Conservation (phyloP, 35 echinoderm and acorn worm genomes). For the Lytechinus pictus region DNA sequence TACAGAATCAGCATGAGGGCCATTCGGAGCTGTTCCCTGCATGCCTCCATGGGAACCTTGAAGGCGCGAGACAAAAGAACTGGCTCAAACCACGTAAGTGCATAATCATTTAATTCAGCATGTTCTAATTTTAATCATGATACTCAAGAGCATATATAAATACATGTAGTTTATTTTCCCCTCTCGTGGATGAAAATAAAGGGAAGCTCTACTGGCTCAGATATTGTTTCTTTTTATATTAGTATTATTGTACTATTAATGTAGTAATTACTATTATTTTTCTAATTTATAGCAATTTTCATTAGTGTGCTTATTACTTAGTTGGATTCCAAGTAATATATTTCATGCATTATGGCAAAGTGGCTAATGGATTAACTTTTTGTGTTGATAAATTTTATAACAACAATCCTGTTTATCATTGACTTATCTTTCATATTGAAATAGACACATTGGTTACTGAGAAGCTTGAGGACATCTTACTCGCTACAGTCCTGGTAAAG, state of each 20-base stretch:
- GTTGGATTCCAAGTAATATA: too few species aligned
- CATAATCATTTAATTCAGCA: neutral
- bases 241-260: too few species aligned
- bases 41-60: conserved; percentile 53
- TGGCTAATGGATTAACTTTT: neutral
- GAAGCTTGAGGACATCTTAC: conserved; percentile 53
- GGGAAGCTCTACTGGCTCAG: neutral
- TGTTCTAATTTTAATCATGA: neutral
- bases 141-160: neutral
- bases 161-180: too few species aligned
- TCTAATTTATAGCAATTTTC: too few species aligned
- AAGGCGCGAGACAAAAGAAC: conserved; percentile 61
- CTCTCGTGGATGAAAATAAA: neutral
- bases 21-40: conserved; percentile 33
- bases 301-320: too few species aligned
- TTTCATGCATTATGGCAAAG: too few species aligned
- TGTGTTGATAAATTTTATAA: neutral
- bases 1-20: conserved; percentile 54
- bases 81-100: conserved; percentile 57
- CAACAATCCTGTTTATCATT: neutral
- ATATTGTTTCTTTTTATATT: neutral
- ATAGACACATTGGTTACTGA: conserved; percentile 64
- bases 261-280: too few species aligned
- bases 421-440: neutral
- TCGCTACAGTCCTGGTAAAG: conserved; percentile 28